Conservation (phyloP, 2,797 vertebrate genomes). For the Malacoctenus gilli region DNA sequence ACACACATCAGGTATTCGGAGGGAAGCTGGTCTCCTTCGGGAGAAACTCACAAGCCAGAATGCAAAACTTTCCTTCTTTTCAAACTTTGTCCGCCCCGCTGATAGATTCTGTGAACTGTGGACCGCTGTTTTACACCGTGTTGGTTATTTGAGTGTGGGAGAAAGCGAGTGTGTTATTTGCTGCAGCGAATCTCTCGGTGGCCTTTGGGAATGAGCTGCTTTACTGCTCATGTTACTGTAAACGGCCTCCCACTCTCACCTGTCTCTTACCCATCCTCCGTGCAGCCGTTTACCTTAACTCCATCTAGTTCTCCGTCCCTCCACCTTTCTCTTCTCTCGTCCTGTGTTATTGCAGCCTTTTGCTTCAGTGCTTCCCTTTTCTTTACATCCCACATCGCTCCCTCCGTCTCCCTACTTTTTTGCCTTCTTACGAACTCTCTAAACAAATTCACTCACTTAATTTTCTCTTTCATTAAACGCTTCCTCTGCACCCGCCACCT, state of each 20-base stretch:
- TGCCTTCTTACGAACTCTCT: slow-evolving; percentile 13
- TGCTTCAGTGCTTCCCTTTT: slow-evolving; percentile 18
- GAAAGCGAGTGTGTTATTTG: slow-evolving; percentile 23
- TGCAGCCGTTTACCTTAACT: slow-evolving; percentile 51
- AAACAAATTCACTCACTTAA: slow-evolving; percentile 24
- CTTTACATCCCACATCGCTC: slow-evolving; percentile 4
- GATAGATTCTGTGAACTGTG: slow-evolving; percentile 9
- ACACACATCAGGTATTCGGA: slow-evolving; percentile 6
- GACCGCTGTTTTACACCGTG: slow-evolving; percentile 16
- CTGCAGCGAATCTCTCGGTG: slow-evolving; percentile 51
- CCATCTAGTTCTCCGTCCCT: slow-evolving; percentile 31
- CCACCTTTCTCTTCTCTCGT: slow-evolving; percentile 2
- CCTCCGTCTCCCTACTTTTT: slow-evolving; percentile 5
- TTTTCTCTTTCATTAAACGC: slow-evolving; percentile 47
- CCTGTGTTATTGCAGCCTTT: slow-evolving; percentile 47
- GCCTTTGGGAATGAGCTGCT: slow-evolving; percentile 50
- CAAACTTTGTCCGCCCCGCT: slow-evolving; percentile 20
- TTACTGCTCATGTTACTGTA: slow-evolving; percentile 48
- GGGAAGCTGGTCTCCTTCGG: not conserved
- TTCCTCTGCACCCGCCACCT: slow-evolving; percentile 1
- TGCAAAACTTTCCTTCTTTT: slow-evolving; percentile 22
- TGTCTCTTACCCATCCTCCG: slow-evolving; percentile 36
- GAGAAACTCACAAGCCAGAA: slow-evolving; percentile 7
- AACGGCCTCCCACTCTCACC: slow-evolving; percentile 56
- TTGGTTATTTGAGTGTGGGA: slow-evolving; percentile 5